Evolutionary conservation across 2,888 invertebrate species (phyloP), one percentile per base, ranked within the genome.

Genomic region (Drosophila quinaria): DNA sequence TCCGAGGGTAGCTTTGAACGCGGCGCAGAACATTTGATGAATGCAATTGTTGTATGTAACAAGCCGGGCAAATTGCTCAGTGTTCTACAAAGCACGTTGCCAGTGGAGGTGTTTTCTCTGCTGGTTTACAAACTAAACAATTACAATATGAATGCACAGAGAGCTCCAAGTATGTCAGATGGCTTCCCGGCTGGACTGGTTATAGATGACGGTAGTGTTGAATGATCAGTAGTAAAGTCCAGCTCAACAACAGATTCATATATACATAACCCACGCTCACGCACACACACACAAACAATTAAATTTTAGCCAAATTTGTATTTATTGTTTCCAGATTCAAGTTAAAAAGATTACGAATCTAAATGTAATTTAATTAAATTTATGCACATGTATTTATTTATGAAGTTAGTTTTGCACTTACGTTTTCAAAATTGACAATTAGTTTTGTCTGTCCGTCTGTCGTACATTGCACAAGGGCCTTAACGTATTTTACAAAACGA

Each of bases 1-100:
- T 95, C 96, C 3, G 95, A 95, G 11, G 98, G 98, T 8, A 96
- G 97, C 88, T 92, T 97, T 67, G 97, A 98, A 73, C 96, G 95
- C 33, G 99, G 98, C 33, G 97, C 99, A 56, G 98, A 98, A 91
- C 99, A 99, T 93, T 95, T 99, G 78, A 97, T 97, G 52, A 98
- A 98, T 93, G 99, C 99, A 2, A 97, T 99, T 17, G 96, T 98
- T 1, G 97, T 99, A 19, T 99, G 99, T 92, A 98, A 98, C 13
- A 98, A 99, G 70, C 93, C 92, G 8, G 90, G 87, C 22, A 90
- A 91, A 58, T 70, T 93, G 29, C 70, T 93, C 25, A 91, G 90
- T 78, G 88, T 92, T 63, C 94, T 99, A 61, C 97, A 98, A 93
- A 97, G 98, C 93, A 98, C 98, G n/a, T 94, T 99, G 93, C 98